A percentile compares a stretch with the other conserved stretches of the same genome.
These are phyloP conservation scores for Hydractinia echinata DNA, from an alignment of 30 jellyfish, hydroid and myxozoan genomes.

Conservation along the genomic window DNA sequence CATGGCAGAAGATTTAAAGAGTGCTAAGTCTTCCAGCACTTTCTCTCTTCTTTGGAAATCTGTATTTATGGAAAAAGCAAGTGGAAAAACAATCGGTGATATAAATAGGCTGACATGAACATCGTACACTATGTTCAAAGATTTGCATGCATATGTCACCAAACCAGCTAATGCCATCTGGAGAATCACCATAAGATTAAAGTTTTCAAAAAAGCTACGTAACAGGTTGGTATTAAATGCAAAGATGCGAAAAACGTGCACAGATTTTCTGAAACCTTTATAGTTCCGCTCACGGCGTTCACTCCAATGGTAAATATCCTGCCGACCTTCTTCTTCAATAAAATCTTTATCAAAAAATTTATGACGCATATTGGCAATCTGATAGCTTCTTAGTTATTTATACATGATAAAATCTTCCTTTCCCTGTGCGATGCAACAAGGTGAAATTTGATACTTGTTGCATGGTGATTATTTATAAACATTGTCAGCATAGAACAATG, in stretches of 20 bases:
- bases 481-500: too few relatives aligned
- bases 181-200: slow-evolving; percentile 77
- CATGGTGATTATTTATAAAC: too few relatives aligned
- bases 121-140: slow-evolving; percentile 42
- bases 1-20: slow-evolving; percentile 86
- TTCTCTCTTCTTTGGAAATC: slow-evolving; percentile 98
- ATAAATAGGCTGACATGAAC: slow-evolving; percentile 89
- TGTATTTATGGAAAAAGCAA: slow-evolving; percentile 94
- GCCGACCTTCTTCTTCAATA: slow-evolving; percentile 97
- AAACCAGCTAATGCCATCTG: slow-evolving; percentile 93
- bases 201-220: slow-evolving; percentile 80
- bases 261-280: slow-evolving; percentile 70
- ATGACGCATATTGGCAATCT: too few relatives aligned
- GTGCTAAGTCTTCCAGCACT: slow-evolving; percentile 92
- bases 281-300: slow-evolving; percentile 67
- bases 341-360: slow-evolving; percentile 33
- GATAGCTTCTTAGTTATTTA: too few relatives aligned
- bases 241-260: slow-evolving; percentile 58
- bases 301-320: slow-evolving; percentile 87
- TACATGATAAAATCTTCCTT: too few relatives aligned
- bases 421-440: too few relatives aligned
- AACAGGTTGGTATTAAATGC: slow-evolving; percentile 76
- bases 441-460: too few relatives aligned
- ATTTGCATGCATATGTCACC: slow-evolving; percentile 32
- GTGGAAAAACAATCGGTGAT: slow-evolving; percentile 97